These are phyloP conservation scores for Monodelphis domestica DNA, from an alignment of 2,797 vertebrate genomes.

Conservation along the genomic window DNA sequence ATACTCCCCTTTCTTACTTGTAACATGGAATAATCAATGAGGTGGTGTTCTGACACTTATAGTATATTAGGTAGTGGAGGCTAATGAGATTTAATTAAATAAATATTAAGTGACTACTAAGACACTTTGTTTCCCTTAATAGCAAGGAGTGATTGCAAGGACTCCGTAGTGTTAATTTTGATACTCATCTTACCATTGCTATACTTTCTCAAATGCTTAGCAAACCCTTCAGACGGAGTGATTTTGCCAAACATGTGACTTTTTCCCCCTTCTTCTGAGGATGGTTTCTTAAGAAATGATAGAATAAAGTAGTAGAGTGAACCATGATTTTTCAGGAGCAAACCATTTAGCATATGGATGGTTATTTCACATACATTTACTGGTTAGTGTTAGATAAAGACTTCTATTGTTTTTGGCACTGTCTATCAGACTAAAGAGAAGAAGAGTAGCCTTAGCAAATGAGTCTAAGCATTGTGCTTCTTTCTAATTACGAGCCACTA, in stretches of 20 bases:
- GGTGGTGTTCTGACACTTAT: background rate
- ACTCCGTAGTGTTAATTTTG: background rate
- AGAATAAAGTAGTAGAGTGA: constrained; percentile 1
- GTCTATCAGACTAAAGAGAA: background rate
- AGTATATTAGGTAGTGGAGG: background rate
- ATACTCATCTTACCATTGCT: background rate
- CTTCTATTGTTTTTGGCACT: constrained; percentile 35
- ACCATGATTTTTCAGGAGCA: constrained; percentile 42
- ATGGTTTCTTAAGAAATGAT: background rate
- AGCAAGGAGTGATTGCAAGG: background rate
- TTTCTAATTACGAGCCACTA: constrained; percentile 46
- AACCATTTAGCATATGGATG: constrained; percentile 43
- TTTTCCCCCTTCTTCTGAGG: constrained; percentile 46
- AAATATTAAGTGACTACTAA: background rate
- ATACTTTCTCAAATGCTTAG: constrained; percentile 27
- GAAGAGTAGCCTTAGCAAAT: constrained; percentile 27
- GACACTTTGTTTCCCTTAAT: background rate
- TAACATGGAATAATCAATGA: background rate
- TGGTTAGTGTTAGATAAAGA: constrained; percentile 5
- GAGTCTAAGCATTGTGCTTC: background rate
- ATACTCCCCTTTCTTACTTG: background rate
- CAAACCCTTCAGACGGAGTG: constrained; percentile 26
- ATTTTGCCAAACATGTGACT: background rate
- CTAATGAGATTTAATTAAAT: background rate
- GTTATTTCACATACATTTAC: constrained; percentile 38